phyloP scores from a whole-genome alignment of 2,888 invertebrate genomes.

The Corythucha ciliata region DNA sequence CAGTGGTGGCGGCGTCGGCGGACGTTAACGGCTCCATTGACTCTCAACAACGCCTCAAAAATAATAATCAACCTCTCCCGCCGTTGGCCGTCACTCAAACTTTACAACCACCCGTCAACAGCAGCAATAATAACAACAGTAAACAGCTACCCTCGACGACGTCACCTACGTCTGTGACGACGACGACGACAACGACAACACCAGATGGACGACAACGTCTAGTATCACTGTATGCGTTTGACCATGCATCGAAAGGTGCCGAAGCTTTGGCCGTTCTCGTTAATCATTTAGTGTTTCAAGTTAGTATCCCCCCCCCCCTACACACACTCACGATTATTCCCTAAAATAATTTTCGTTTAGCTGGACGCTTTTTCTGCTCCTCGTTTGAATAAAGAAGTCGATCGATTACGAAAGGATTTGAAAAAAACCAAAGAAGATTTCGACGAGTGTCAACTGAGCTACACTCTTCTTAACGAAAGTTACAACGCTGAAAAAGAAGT shows the following conservation, averaged over 20 bases:
- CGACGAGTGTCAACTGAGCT: slow-evolving; percentile 39
- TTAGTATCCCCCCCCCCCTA: slow-evolving; percentile 37
- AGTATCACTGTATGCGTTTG: slow-evolving; percentile 40
- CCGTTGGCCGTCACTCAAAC: slow-evolving; percentile 12
- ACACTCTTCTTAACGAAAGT: slow-evolving; percentile 41
- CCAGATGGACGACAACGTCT: slow-evolving; percentile 35
- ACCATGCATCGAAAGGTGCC: slow-evolving; percentile 54
- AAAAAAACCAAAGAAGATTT: slow-evolving; percentile 44
- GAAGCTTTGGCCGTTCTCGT: slow-evolving; percentile 77
- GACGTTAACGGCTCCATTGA: slow-evolving; percentile 18
- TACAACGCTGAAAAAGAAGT: slow-evolving; percentile 42
- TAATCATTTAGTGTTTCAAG: slow-evolving; percentile 64
- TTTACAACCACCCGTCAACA: not conserved
- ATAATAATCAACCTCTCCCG: slow-evolving; percentile 2
- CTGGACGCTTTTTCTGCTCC: slow-evolving; percentile 54
- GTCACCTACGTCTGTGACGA: slow-evolving; percentile 21
- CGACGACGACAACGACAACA: slow-evolving; percentile 15
- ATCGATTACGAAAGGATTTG: slow-evolving; percentile 45
- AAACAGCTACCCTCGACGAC: slow-evolving; percentile 12
- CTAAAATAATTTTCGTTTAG: slow-evolving; percentile 41
- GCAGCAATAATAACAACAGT: not conserved
- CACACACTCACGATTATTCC: not conserved
- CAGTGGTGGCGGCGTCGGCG: no score
- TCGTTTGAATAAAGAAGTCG: slow-evolving; percentile 45
- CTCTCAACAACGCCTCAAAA: slow-evolving; percentile 1